These are phyloP conservation scores for Pachycephala philippinensis DNA, from an alignment of 2,113 vertebrate species.

Conservation along the genomic window DNA sequence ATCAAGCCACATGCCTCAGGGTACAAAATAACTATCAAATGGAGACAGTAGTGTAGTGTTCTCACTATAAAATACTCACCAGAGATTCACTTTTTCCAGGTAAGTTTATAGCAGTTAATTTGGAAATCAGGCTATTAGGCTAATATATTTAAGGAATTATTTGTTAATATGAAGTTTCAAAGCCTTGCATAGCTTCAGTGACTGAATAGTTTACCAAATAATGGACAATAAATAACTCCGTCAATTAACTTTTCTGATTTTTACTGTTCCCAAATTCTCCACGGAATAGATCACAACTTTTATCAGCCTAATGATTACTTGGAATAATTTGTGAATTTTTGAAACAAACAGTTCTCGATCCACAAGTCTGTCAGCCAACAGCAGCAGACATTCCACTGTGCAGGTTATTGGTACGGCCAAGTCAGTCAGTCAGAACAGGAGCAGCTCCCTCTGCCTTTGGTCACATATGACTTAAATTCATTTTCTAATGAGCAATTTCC, in stretches of 20 bases:
- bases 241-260: background rate
- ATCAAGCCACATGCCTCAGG: constrained; percentile 30
- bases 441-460: background rate
- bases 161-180: background rate
- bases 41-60: background rate
- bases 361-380: background rate
- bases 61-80: background rate
- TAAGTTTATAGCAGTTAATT: background rate
- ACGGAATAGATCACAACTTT: background rate
- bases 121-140: background rate
- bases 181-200: background rate
- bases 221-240: background rate
- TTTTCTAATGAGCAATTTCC: constrained; percentile 46
- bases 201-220: background rate
- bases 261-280: background rate
- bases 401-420: background rate
- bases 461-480: constrained; percentile 41
- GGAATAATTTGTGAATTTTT: background rate
- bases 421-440: background rate
- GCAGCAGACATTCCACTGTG: background rate
- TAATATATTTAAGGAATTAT: background rate
- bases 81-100: background rate
- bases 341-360: background rate
- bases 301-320: background rate
- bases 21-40: constrained; percentile 26